Evolutionary conservation across 2,888 invertebrate genomes (phyloP).

Genomic region (Morpho helenor): DNA sequence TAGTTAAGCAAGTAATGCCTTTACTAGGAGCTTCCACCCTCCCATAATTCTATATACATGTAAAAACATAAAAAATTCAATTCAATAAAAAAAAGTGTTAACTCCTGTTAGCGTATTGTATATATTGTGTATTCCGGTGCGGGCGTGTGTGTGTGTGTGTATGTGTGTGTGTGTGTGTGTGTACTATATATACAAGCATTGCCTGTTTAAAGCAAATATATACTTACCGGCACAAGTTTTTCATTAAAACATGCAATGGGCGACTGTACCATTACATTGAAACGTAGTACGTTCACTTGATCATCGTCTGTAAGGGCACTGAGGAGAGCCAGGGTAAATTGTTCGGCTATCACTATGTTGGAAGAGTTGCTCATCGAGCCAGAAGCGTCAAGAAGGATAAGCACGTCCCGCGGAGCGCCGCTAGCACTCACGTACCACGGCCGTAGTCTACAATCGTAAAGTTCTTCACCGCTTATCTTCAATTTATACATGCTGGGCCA

Average conservation of each 20-base stretch:
- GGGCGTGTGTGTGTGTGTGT: too few relatives aligned
- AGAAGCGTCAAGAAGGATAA: slow-evolving; percentile 63
- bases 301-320: slow-evolving; percentile 69
- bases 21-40: too few relatives aligned
- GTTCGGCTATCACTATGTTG: slow-evolving; percentile 51
- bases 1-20: too few relatives aligned
- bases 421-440: slow-evolving; percentile 70
- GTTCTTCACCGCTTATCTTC: slow-evolving; percentile 40
- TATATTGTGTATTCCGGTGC: too few relatives aligned
- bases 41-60: too few relatives aligned
- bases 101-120: too few relatives aligned
- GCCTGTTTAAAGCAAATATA: too few relatives aligned
- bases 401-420: slow-evolving; percentile 64
- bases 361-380: slow-evolving; percentile 68
- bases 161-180: too few relatives aligned
- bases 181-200: too few relatives aligned
- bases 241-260: slow-evolving; percentile 63
- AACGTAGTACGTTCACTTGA: slow-evolving; percentile 63
- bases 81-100: too few relatives aligned
- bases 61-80: too few relatives aligned
- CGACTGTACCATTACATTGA: slow-evolving; percentile 54
- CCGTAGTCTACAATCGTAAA: slow-evolving; percentile 66
- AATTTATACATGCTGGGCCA: slow-evolving; percentile 64
- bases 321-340: slow-evolving; percentile 58
- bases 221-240: slow-evolving; percentile 60